Evolutionary conservation across 2,113 vertebrate species (phyloP).

Genomic region (Mungos mungo): DNA sequence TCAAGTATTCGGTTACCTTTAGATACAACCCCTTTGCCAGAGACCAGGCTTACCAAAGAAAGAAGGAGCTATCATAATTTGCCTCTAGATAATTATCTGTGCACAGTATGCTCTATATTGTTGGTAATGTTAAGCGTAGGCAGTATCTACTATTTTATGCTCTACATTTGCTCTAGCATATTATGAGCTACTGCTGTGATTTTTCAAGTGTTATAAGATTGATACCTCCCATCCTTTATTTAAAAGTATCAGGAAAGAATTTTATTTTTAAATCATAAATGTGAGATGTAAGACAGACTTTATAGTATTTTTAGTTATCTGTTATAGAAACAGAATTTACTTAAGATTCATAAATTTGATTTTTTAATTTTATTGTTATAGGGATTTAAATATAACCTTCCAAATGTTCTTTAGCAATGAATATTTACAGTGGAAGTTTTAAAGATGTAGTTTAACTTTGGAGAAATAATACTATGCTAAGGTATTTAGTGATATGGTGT

Average conservation of each 20-base stretch:
- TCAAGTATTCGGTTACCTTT: neutral
- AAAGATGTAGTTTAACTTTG: conserved; percentile 15
- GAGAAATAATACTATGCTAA: conserved; percentile 1
- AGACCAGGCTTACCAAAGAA: neutral
- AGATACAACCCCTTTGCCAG: neutral
- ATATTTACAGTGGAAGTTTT: neutral
- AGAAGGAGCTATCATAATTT: neutral
- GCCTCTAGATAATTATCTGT: neutral
- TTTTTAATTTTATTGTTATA: conserved; percentile 35
- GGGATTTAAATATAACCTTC: conserved; percentile 41
- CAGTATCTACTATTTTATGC: neutral
- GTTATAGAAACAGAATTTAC: conserved; percentile 35
- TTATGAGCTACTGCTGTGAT: conserved; percentile 3
- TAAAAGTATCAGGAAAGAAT: conserved; percentile 16
- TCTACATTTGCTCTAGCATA: neutral
- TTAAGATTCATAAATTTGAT: conserved; percentile 14
- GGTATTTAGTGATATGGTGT: neutral
- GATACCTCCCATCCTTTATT: conserved; percentile 39
- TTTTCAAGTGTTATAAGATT: neutral
- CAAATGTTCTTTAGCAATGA: conserved; percentile 24
- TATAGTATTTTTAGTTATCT: conserved; percentile 32
- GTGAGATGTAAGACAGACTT: neutral
- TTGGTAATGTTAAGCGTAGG: conserved; percentile 15
- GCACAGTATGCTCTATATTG: neutral
- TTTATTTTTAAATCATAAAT: conserved; percentile 45